Percentiles rank a stretch among this genome's conserved stretches.
These are phyloP conservation scores for Pygmarrhopalites habei DNA, from an alignment of 1,140 invertebrate genomes.

Conservation along the genomic window DNA sequence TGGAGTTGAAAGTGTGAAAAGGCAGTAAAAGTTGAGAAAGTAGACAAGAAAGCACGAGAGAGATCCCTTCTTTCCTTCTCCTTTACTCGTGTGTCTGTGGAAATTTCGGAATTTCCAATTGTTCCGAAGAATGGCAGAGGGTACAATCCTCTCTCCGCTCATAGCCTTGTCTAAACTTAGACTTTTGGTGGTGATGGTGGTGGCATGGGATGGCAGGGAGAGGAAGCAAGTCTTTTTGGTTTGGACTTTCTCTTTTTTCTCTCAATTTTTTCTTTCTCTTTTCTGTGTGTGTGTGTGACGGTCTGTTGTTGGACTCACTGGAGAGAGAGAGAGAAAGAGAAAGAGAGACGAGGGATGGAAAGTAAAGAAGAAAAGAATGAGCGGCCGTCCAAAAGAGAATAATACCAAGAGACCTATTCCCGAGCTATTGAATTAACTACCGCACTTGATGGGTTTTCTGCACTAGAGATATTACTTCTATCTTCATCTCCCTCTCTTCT, in stretches of 20 bases:
- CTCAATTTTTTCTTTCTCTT: too few relatives aligned
- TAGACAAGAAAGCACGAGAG: neutral
- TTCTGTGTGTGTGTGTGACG: neutral
- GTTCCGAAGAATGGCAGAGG: neutral
- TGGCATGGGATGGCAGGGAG: too few relatives aligned
- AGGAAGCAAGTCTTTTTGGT: too few relatives aligned
- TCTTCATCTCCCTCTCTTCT: neutral
- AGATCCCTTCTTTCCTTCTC: too few relatives aligned
- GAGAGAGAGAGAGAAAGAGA: neutral
- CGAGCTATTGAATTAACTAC: slow-evolving; percentile 15
- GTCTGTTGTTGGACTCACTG: neutral
- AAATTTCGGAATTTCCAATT: slow-evolving; percentile 5
- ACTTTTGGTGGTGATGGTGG: too few relatives aligned
- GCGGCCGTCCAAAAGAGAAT: slow-evolving; percentile 1
- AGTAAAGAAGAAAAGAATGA: neutral
- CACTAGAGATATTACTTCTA: slow-evolving; percentile 9
- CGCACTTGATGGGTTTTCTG: slow-evolving; percentile 9
- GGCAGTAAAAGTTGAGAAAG: neutral
- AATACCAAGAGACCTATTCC: slow-evolving; percentile 10
- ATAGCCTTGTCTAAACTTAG: too few relatives aligned
- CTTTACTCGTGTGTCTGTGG: too few relatives aligned
- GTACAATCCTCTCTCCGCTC: too few relatives aligned
- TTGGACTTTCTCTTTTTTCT: too few relatives aligned
- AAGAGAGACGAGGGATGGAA: neutral
- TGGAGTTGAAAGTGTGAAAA: neutral